Evolutionary conservation across 1,140 invertebrate genomes (phyloP), one percentile per base, ranked within the genome.

Genomic region (Polypedilum vanderplanki): DNA sequence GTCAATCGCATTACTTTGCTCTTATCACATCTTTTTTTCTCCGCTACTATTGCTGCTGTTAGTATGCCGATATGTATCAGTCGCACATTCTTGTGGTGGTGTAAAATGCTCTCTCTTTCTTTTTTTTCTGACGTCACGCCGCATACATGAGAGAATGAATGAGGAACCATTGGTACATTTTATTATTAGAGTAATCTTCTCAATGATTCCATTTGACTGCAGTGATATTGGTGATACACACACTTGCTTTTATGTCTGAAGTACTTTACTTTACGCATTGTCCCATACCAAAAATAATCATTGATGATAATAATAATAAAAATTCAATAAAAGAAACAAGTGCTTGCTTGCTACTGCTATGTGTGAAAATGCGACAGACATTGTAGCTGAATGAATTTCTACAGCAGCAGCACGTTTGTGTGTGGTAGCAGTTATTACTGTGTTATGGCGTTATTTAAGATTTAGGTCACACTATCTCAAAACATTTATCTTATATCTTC

Each of bases 101-200:
- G n/a, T n/a, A n/a, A n/a, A n/a, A n/a, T n/a, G n/a, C n/a, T n/a
- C n/a, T n/a, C n/a, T n/a, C n/a, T n/a, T n/a, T n/a, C n/a, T 33
- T 33, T 5, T 33, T 5, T 33, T 33, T 33, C 24, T 33, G 24
- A 33, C 24, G 24, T 33, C 24, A 57, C 15, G n/a, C 12, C 46
- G n/a, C 10, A n/a, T 57, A 15, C 10, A 57, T 46, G 15, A 3
- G n/a, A 12, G 46, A 12, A 15, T 57, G n/a, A 15, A 15, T 15
- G 10, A 57, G 12, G 12, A 8, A 70, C 1, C n/a, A 17, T 3
- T 57, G 17, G 65, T 3, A 20, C 65, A 20, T 70, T 70, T 70
- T 70, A 22, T 70, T 70, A 70, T 70, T 70, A 22, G 20, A 70
- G 65, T 70, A 70, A 70, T 70, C 65, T 70, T 22, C 9, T 18